Base-by-base conservation (phyloP, 2,797 vertebrate species). In the Smutsia temminckii region DNA sequence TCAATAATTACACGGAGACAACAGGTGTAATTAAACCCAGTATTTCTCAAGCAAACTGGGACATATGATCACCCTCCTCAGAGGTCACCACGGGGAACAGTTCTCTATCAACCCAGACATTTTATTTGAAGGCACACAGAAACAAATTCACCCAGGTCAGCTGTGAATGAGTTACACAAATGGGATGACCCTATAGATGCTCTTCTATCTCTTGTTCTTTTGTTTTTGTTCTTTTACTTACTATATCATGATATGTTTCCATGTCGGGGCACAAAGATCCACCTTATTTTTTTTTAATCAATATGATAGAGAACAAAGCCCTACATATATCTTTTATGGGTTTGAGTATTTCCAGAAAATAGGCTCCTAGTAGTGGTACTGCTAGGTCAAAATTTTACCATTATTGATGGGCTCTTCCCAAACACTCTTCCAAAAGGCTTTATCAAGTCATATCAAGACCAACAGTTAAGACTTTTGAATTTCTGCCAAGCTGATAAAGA, bases 291-390 rank as follows among this genome's bases (percentile, higher is more conserved):
- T 78, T 53, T 63, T 61, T 61, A 46, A 46, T 46, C 46, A 46
- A 46, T 46, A 46, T 51, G 66, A 74, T 4, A 42, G 34, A 96
- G 69, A 61, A 63, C 13, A 40, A 0, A 66, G 49, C 17, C 32
- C 55, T 75, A 66, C 7, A 49, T 32, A n/a, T 5, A 75, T 55
- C 84, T 87, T 85, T 23, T 16, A 79, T 2, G 25, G 7, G 49
- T 69, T 32, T 93, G 83, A 77, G 17, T 59, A 66, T 64, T 95
- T 91, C 68, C 49, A 80, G 42, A 95, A 66, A 94, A 89, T 9
- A 71, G 37, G 32, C 81, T 88, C 74, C 66, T 63, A 46, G 34
- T 34, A 9, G 61, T 72, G 34, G 32, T 34, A 90, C 93, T 25
- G 3, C 55, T 18, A 80, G 55, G 68, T 72, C 49, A 79, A 78